Percentiles rank a stretch among this genome's conserved stretches.
phyloP scores from a whole-genome alignment of 2,113 vertebrate genomes.

The Mungos mungo region DNA sequence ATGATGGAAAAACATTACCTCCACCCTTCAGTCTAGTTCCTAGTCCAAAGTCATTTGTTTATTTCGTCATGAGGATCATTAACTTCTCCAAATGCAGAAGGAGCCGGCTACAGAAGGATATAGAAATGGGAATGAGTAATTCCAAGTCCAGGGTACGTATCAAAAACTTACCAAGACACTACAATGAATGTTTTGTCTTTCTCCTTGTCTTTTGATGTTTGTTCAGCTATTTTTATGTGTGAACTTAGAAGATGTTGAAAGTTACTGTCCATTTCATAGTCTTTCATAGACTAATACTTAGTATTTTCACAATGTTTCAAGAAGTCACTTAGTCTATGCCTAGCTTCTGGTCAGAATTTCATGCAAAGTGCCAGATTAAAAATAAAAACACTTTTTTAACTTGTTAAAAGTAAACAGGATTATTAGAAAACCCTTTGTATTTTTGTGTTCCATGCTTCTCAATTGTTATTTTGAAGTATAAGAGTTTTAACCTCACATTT shows the following conservation, averaged over 20 bases:
- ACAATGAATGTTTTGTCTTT: neutral
- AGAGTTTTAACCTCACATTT: neutral
- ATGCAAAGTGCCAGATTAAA: neutral
- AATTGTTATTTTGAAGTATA: neutral
- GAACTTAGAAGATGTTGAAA: neutral
- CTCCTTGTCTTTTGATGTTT: constrained; percentile 20
- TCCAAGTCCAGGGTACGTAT: constrained; percentile 91
- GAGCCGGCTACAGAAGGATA: constrained; percentile 88
- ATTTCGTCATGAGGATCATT: constrained; percentile 87
- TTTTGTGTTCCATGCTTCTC: neutral
- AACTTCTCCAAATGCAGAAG: constrained; percentile 88
- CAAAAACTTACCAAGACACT: neutral
- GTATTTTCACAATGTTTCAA: neutral
- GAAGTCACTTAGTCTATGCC: constrained; percentile 46
- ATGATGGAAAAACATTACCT: constrained; percentile 92
- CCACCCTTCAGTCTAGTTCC: constrained; percentile 93
- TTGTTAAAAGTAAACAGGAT: neutral
- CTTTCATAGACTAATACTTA: constrained; percentile 55
- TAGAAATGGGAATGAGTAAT: constrained; percentile 90
- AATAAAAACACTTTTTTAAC: neutral
- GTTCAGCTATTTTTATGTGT: neutral
- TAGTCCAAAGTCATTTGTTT: constrained; percentile 92
- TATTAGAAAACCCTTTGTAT: neutral
- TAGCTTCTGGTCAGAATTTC: constrained; percentile 33
- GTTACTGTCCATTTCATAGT: neutral